phyloP scores from a whole-genome alignment of 92 coral and sea anemone species.

The Siderastrea siderea region DNA sequence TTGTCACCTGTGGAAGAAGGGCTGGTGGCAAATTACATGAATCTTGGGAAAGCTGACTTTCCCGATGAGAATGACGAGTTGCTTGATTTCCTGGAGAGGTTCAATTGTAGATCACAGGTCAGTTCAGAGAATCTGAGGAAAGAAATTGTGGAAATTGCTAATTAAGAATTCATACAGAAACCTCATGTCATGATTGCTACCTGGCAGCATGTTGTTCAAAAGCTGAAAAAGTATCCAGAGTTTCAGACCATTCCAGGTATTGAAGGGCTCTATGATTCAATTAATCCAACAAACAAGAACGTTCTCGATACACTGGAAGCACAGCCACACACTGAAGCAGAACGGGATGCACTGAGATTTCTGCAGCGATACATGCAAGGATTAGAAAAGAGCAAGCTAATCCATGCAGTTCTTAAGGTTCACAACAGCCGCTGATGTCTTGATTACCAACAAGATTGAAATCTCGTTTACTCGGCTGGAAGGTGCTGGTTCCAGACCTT shows the following conservation, averaged over 20 bases:
- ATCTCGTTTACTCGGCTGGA: conserved; percentile 34
- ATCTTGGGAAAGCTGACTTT: conserved; percentile 31
- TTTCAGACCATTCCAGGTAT: conserved; percentile 46
- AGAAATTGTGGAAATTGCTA: conserved; percentile 59
- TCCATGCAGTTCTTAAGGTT: conserved; percentile 36
- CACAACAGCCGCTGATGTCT: conserved; percentile 56
- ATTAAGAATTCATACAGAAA: conserved; percentile 73
- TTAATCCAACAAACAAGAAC: conserved; percentile 71
- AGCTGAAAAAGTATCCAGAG: conserved; percentile 57
- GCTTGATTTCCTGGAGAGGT: conserved; percentile 71
- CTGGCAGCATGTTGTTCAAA: conserved; percentile 63
- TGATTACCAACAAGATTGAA: conserved; percentile 42
- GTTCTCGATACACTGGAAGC: conserved; percentile 60
- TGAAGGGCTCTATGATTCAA: conserved; percentile 41
- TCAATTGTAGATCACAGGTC: conserved; percentile 74
- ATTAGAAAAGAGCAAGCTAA: conserved; percentile 30
- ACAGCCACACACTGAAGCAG: conserved; percentile 63
- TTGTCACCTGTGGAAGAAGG: conserved; percentile 69
- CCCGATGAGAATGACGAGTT: conserved; percentile 71
- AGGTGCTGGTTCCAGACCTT: conserved; percentile 50
- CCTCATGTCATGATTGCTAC: conserved; percentile 48
- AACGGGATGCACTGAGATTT: conserved; percentile 74
- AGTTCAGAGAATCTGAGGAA: conserved; percentile 59
- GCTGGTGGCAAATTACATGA: conserved; percentile 4
- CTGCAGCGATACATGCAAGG: conserved; percentile 73